phyloP scores from a whole-genome alignment of 2,888 invertebrate genomes.

The Iselma pallidipennis region DNA sequence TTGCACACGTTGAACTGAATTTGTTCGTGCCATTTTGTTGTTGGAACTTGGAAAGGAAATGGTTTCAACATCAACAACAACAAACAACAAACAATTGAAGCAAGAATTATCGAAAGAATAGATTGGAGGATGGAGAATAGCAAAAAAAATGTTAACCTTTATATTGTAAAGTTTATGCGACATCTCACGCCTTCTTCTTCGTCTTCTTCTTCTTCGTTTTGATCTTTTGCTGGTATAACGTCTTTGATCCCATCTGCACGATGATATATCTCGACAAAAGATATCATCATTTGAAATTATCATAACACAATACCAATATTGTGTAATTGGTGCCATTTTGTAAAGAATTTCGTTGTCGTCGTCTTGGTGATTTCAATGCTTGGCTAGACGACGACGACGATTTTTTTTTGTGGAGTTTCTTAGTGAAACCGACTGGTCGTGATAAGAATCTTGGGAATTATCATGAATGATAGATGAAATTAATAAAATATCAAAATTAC shows the following conservation, averaged over 20 bases:
- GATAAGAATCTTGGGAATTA: too few relatives aligned
- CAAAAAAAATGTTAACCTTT: background rate
- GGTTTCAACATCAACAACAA: background rate
- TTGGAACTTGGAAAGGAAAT: background rate
- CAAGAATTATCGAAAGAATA: background rate
- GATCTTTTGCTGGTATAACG: too few relatives aligned
- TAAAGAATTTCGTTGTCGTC: too few relatives aligned
- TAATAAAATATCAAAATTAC: too few relatives aligned
- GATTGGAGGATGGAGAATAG: background rate
- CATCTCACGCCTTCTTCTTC: background rate
- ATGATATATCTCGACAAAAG: background rate
- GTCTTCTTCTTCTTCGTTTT: background rate
- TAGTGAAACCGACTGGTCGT: too few relatives aligned
- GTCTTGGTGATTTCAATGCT: background rate
- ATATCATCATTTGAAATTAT: background rate
- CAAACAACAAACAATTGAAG: slow-evolving; percentile 7
- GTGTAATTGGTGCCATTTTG: too few relatives aligned
- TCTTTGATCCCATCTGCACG: background rate
- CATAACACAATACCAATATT: background rate
- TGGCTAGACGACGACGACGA: background rate
- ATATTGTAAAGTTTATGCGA: background rate
- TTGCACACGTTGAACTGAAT: slow-evolving; percentile 9
- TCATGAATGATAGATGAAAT: too few relatives aligned
- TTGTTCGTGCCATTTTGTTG: slow-evolving; percentile 4
- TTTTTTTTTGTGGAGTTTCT: too few relatives aligned